Evolutionary conservation across 1,140 invertebrate species (phyloP).

Genomic region (Lethocerus indicus): DNA sequence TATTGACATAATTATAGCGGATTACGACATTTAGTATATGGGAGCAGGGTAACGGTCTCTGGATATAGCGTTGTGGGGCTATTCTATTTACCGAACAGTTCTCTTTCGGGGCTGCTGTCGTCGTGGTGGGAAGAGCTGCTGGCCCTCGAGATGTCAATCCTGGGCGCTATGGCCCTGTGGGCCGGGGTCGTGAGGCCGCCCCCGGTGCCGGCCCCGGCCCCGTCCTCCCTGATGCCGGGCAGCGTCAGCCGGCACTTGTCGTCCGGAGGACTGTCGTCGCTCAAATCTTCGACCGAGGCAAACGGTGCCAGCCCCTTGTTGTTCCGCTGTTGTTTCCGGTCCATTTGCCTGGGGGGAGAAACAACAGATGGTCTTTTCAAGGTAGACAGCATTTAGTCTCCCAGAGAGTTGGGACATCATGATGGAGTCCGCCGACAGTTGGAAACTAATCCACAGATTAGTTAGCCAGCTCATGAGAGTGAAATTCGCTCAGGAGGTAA

Average conservation of each 20-base stretch:
- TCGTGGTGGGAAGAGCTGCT: conserved; percentile 70
- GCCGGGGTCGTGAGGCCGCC: too few relatives aligned
- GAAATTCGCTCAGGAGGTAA: too few relatives aligned
- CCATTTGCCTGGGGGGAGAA: conserved; percentile 1
- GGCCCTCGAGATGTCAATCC: conserved; percentile 72
- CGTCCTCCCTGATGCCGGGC: conserved; percentile 50
- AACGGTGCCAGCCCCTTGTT: conserved; percentile 63
- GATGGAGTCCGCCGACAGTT: too few relatives aligned
- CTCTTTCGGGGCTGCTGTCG: conserved; percentile 61
- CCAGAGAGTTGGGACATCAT: too few relatives aligned
- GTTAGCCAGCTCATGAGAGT: too few relatives aligned
- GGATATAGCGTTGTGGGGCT: neutral
- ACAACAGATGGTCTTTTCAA: too few relatives aligned
- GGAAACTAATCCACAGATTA: too few relatives aligned
- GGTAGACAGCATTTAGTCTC: too few relatives aligned
- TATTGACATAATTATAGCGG: too few relatives aligned
- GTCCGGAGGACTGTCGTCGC: conserved; percentile 50
- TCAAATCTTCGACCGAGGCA: conserved; percentile 80
- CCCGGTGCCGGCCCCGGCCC: too few relatives aligned
- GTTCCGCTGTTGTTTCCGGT: conserved; percentile 1
- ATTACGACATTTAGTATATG: neutral
- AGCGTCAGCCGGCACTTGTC: conserved; percentile 27
- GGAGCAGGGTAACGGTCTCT: neutral
- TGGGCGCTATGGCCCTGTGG: too few relatives aligned
- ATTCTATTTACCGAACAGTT: conserved; percentile 32